phyloP scores from a whole-genome alignment of 92 coral and sea anemone genomes.

The Plumapathes pennacea region DNA sequence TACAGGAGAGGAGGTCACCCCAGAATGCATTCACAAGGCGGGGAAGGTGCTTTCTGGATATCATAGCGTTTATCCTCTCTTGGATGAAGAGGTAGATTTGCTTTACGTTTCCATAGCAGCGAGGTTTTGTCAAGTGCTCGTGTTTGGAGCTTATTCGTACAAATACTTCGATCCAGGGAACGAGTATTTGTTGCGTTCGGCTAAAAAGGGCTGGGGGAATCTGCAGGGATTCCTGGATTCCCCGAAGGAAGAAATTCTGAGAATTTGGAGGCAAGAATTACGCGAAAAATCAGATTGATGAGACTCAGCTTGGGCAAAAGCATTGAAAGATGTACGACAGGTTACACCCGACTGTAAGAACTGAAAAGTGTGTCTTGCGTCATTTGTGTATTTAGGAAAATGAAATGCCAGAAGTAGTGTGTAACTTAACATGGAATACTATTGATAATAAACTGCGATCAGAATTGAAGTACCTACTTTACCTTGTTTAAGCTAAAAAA shows the following conservation, averaged over 20 bases:
- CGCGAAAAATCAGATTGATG: no score
- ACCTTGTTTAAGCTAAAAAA: no score
- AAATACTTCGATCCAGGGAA: constrained; percentile 25
- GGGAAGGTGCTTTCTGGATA: constrained; percentile 66
- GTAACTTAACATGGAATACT: no score
- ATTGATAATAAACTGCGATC: no score
- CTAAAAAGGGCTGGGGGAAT: constrained; percentile 43
- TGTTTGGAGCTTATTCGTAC: constrained; percentile 25
- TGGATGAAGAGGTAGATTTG: constrained; percentile 40
- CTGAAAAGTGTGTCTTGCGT: no score
- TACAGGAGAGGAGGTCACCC: background rate
- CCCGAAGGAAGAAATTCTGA: constrained; percentile 20
- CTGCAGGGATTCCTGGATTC: constrained; percentile 35
- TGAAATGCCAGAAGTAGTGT: no score
- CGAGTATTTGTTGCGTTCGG: constrained; percentile 38
- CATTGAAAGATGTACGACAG: no score
- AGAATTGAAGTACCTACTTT: no score
- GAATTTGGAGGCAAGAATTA: no score
- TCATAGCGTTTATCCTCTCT: constrained; percentile 51
- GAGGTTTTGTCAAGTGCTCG: constrained; percentile 58
- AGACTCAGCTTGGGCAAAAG: no score
- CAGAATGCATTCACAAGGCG: constrained; percentile 33
- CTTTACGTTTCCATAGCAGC: constrained; percentile 35
- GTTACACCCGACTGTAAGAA: no score
- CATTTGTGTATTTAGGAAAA: no score